Evolutionary conservation across 2,888 invertebrate genomes (phyloP), one percentile per base, ranked within the genome.

Genomic region (Limnephilus auricula): DNA sequence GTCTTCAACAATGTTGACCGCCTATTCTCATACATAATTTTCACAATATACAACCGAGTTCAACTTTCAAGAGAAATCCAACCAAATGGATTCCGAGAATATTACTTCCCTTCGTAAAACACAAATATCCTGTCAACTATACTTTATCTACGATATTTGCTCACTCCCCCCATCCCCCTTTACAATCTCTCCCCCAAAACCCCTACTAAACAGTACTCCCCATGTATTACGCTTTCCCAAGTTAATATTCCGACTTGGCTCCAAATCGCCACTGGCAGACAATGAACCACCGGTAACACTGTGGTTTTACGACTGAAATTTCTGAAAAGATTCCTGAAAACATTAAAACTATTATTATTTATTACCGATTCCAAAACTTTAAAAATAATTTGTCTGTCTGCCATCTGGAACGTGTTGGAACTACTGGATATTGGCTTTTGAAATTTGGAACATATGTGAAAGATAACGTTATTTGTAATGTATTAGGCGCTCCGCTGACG

Each of bases 321-420:
- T 25, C 65, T n/a, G 25, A 65, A 25, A 65, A 65, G 65, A 65
- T 65, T 65, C 25, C 65, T 9, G 65, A 65, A 65, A 25, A 2
- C 65, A 65, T 65, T 65, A 65, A 65, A 65, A 65, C 12, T 82
- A 82, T 82, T 65, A 82, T 82, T 65, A 65, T 82, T 82, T 82
- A 82, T 82, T 82, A 40, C 40, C 40, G 10, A 25, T 34, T 82
- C 82, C 32, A 32, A 82, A 82, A 25, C 82, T 32, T 32, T 32
- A 82, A 34, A 82, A 82, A 82, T 82, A 32, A 15, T 82, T 34
- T 82, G 25, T 65, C 25, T 65, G 9, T 32, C 34, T 34, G 10
- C 25, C 82, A 34, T 82, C 82, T 15, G 80, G 12, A 82, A 37
- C 18, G 31, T 25, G 82, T 25, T 37, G 82, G 82, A 37, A 82